phyloP scores from a whole-genome alignment of 2,888 invertebrate species.

The Amiota mariae region DNA sequence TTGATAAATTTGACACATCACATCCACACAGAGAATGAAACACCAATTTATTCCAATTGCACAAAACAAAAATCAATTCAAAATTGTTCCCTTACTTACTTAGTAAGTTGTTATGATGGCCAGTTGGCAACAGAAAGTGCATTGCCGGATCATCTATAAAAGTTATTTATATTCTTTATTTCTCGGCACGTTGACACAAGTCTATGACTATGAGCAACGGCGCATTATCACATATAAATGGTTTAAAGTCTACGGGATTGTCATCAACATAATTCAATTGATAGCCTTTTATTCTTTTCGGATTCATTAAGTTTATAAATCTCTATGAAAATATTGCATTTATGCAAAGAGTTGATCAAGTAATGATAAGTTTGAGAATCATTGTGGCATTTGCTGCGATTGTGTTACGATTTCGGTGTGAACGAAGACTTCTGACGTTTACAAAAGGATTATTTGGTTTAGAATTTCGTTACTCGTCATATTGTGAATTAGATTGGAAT shows the following conservation, averaged over 20 bases:
- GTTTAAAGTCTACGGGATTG: background rate
- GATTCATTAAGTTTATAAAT: background rate
- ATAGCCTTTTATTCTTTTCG: background rate
- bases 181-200: constrained; percentile 9
- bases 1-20: too few species aligned
- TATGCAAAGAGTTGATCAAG: background rate
- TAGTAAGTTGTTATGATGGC: background rate
- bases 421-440: background rate
- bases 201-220: constrained; percentile 1
- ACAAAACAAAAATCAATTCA: too few species aligned
- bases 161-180: constrained; percentile 21
- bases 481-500: too few species aligned
- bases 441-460: background rate
- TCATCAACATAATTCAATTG: background rate
- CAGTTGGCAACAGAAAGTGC: constrained; percentile 1
- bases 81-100: too few species aligned
- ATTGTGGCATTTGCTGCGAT: background rate
- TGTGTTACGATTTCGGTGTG: background rate
- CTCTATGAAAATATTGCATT: background rate
- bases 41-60: too few species aligned
- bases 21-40: too few species aligned
- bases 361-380: background rate
- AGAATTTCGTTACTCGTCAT: background rate
- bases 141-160: background rate
- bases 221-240: constrained; percentile 2